phyloP scores from a whole-genome alignment of 2,113 vertebrate genomes.

The Chaetura pelagica region DNA sequence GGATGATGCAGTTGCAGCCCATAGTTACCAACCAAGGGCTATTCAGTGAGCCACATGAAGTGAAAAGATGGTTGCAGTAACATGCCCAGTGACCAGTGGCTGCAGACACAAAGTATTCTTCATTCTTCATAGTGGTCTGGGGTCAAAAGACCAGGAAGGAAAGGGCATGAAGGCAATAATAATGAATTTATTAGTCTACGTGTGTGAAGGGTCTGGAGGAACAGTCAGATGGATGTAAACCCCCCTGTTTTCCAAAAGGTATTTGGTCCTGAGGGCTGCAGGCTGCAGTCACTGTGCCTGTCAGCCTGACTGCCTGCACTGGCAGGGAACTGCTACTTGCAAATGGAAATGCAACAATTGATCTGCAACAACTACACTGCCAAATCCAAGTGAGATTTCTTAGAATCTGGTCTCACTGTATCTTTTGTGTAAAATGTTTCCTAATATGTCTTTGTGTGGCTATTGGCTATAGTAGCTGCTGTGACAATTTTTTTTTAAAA shows the following conservation, averaged over 20 bases:
- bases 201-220: fast-evolving
- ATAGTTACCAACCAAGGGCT: constrained; percentile 29
- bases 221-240: background rate
- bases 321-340: background rate
- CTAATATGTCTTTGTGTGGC: background rate
- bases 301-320: background rate
- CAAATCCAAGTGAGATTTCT: constrained; percentile 16
- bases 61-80: background rate
- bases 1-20: constrained; percentile 38
- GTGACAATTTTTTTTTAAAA: background rate
- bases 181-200: background rate
- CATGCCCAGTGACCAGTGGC: background rate
- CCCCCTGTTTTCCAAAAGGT: background rate
- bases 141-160: background rate
- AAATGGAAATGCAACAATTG: background rate
- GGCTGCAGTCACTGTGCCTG: background rate
- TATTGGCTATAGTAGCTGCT: background rate
- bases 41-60: background rate
- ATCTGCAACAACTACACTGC: background rate
- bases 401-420: background rate
- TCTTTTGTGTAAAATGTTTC: background rate
- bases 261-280: background rate
- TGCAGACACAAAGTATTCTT: background rate
- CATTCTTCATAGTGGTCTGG: background rate
- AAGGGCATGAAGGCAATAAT: background rate